Base-by-base conservation (phyloP, 2,113 vertebrate genomes). In the Arizona elegans region DNA sequence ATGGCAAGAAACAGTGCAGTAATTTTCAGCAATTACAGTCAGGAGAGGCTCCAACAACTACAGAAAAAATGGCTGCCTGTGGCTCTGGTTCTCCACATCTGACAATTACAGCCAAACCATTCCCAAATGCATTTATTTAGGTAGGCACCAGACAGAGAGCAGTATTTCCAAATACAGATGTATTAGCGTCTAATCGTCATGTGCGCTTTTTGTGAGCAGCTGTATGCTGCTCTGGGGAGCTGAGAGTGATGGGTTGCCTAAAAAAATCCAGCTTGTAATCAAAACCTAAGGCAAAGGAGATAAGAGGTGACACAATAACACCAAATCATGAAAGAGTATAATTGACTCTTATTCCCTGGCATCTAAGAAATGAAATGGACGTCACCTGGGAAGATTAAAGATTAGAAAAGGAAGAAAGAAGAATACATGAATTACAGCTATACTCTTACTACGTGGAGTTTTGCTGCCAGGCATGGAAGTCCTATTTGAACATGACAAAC, bases 321-420 rank as follows among this genome's bases (percentile, higher is more conserved):
- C 59, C 92, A 85, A 94, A 92, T 90, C 1, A 0, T 50, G 56
- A n/a, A 85, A 90, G 90, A 0, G 33, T 29, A 86, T 93, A 58
- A 54, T 96, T 70, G 21, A 0, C 0, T 95, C 95, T 95, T 94
- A 93, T 93, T 93, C 95, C 94, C 92, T 92, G 43, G 90, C 93
- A 95, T 90, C 94, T 91, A 93, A 94, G 88, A 93, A 94, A 92
- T 92, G 95, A 95, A 89, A 94, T 93, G 70, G 87, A 95, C 96
- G 90, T 93, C 95, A 96, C 62, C 93, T 94, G 93, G 92, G 95
- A 96, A 95, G 88, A 59, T 91, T 95, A 87, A 96, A 52, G 50
- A 56, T 89, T 92, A 75, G 94, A 95, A 95, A 86, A 70, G 59
- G n/a, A 94, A 94, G 92, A 93, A 0, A 95, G 92, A 96, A 91